Percentiles rank a stretch among this genome's conserved stretches.
phyloP scores from a whole-genome alignment of 2,888 invertebrate species.

The Carabus problematicus region DNA sequence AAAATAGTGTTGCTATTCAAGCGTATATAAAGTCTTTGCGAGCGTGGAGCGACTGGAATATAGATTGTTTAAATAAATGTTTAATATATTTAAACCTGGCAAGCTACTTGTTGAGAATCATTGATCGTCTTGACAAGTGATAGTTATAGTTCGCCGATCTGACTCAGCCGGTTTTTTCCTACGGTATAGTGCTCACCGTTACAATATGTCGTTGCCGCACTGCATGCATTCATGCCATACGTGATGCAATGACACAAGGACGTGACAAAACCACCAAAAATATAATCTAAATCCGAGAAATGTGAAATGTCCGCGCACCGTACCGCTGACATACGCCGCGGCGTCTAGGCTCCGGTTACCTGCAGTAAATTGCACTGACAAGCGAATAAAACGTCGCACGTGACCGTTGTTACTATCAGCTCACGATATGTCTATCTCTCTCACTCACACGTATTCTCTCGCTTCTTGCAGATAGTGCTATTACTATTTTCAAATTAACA shows the following conservation, averaged over 20 bases:
- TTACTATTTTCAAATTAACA: no score
- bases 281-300: slow-evolving; percentile 43
- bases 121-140: no score
- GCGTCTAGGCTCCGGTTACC: slow-evolving; percentile 18
- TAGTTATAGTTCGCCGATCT: no score
- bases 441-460: neutral
- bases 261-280: slow-evolving; percentile 49
- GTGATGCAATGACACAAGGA: slow-evolving; percentile 51
- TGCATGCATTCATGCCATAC: slow-evolving; percentile 43
- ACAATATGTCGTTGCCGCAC: slow-evolving; percentile 19
- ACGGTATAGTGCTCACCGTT: neutral
- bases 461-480: neutral
- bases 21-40: no score
- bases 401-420: slow-evolving; percentile 25
- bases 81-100: no score
- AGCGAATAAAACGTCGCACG: slow-evolving; percentile 33
- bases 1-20: no score
- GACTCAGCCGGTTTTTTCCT: no score
- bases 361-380: slow-evolving; percentile 41
- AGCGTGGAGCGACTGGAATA: no score
- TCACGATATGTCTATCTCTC: no score
- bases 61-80: no score
- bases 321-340: neutral
- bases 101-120: no score
- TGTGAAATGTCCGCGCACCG: slow-evolving; percentile 1